Base-by-base conservation (phyloP, 1,140 invertebrate genomes). In the Holotrichia oblita region DNA sequence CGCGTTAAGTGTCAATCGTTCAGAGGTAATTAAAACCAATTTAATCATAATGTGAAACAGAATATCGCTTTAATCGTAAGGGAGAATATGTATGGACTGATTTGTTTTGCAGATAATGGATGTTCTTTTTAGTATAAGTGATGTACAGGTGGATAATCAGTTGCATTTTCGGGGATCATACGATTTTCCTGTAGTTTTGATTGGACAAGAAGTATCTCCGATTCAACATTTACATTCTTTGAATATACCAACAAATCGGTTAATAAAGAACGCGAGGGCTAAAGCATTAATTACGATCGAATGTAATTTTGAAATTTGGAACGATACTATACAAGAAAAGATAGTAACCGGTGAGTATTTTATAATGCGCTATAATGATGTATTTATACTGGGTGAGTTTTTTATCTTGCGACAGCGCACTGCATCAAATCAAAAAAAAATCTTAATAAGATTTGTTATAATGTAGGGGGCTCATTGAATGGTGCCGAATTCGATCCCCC, bases 91-190 rank as follows among this genome's bases (percentile, higher is more conserved):
- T 8, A 34, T 24, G 6, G 40, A n/a, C 3, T 77, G 41, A 73
- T 77, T 76, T 78, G 6, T 73, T 77, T 79, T 83, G n/a, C 84
- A 85, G 80, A 82, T 83, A 69, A 84, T 89, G 48, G 85, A 87
- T 76, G 9, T 90, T 0, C 82, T 80, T 75, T 73, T 90, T 20
- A 89, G 88, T 59, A 82, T 92, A 79, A 88, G 89, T 7, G 91
- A 92, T 82, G 81, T 96, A 22, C 95, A 97, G 85, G 84, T 96
- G 10, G 95, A 97, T 82, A 97, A 96, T 88, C 94, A 96, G 84
- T 86, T 94, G 83, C 93, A 91, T 81, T 88, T 90, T 44, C 87
- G 87, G 59, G 92, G 91, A 24, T 90, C 90, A 34, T 94, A 90
- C 82, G 93, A 94, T 85, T 94, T 94, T 84, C 92, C 92, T 0